Base-by-base conservation (phyloP, 2,888 invertebrate species). In the Colostygia pectinataria region DNA sequence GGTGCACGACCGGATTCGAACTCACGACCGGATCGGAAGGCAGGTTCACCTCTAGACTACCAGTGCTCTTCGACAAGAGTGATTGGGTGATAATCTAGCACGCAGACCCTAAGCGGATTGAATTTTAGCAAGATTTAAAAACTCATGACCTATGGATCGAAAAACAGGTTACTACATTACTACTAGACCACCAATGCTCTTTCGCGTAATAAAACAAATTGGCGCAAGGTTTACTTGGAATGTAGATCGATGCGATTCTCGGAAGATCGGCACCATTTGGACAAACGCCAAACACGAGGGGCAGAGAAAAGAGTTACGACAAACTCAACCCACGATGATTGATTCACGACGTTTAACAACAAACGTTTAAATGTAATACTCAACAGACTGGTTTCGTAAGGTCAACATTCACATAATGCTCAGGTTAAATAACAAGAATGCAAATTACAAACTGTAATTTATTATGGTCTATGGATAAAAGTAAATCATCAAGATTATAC, bases 221-320 rank as follows among this genome's bases (percentile, higher is more conserved):
- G 70, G 70, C 73, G 65, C 63, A 65, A 59, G 61, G 57, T 57
- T 65, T 66, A 51, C 63, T 20, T 20, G 38, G 36, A 27, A 31
- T 63, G 68, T 58, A 58, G 66, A 76, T 73, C 70, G 68, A 76
- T 80, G 81, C 80, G 83, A 74, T 84, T 83, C 83, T 77, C 60
- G 68, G 81, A 84, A 83, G 70, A 80, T 79, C 68, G 13, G 12
- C 70, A 72, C 63, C 65, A 71, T 68, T 80, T 87, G 87, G 85
- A 76, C 54, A 51, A 55, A 53, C 52, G 85, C 88, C 88, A 87
- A 77, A 59, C 63, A 77, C 76, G 62, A 57, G 46, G 57, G 65
- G 66, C 67, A 63, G 62, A 61, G 66, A 69, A 72, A 66, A 74
- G 65, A 70, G 68, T 64, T 73, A 77, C 71, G n/a, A n/a, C 6